Base-by-base conservation (phyloP, 2,888 invertebrate genomes). In the Cerceris ruficornis region DNA sequence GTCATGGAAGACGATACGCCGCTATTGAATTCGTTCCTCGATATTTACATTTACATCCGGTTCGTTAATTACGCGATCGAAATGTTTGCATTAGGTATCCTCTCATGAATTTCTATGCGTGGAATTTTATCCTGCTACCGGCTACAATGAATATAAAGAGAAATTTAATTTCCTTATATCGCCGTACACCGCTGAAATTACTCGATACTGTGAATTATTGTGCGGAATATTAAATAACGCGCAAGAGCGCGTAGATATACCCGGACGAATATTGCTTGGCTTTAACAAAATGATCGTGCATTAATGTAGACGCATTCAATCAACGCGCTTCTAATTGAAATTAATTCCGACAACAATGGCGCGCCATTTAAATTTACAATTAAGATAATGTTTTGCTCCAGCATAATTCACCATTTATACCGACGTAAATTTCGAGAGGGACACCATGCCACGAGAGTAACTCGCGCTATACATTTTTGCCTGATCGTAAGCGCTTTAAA, bases 321-420 rank as follows among this genome's bases (percentile, higher is more conserved):
- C 57, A 7, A 6, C 52, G 6, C 46, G 11, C n/a, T 52, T 13
- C 49, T 11, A 55, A 8, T 14, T 11, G 9, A 61, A 61, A 14
- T 1, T 42, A 17, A 61, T 43, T 46, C 14, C 14, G 9, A 43
- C 43, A 68, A 68, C 15, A 42, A 42, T 9, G 46, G 55, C 52
- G 15, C 41, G 6, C 42, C 55, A 61, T 61, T 68, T 55, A 50
- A 67, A 55, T 57, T 17, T 14, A 57, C 15, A 49, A 42, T 46
- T 4, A 14, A 49, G 41, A n/a, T 54, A 72, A 66, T 60, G 60
- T 46, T 8, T 14, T 2, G 6, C 9, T 8, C 11, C 54, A n/a
- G 7, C 6, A 1, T 46, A 41, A 13, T 6, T 42, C 7, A 62
- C 17, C n/a, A 41, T 43, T 57, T 42, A 65, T 65, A 17, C 46